Evolutionary conservation across 2,113 vertebrate species (phyloP), one percentile per base, ranked within the genome.

Genomic region (Rhea pennata): DNA sequence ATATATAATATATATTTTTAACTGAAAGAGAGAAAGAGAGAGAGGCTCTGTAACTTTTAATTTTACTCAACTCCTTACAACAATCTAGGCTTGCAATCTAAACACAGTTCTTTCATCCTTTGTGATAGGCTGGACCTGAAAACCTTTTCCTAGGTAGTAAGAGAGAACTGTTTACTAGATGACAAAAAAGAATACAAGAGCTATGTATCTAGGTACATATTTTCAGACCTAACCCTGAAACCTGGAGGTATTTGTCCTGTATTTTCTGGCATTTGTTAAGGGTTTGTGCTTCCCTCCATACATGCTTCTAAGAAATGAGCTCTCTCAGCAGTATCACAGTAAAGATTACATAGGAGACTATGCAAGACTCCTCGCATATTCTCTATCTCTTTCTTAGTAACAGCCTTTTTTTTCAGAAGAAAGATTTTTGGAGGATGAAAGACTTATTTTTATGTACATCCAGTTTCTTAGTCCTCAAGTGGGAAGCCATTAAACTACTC

Each of bases 231-330:
- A 56, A 73, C 22, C 50, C 66, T 92, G 36, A 74, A 92, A 42
- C 42, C 54, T 59, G 36, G 50, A 58, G 58, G 15, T 10, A 64
- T 91, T 96, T 93, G 36, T 81, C 59, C 40, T 78, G 10, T 54
- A 19, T 78, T 84, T 91, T 93, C 76, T 85, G 26, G 20, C 12
- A n/a, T 0, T 0, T 19, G 44, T 82, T 84, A 69, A 17, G 75
- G 40, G 5, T 75, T 62, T 61, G 2, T 62, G 20, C 21, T 88
- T 50, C 36, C 67, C 13, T 85, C 14, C 2, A 0, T 24, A 72
- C 0, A 0, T 36, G 40, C 21, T 65, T 4, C 2, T n/a, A 61
- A 69, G 36, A 78, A 75, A 91, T 2, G 10, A 21, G 6, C 15
- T 84, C 15, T 19, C 33, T 62, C 19, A 48, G 22, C 46, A 71